These are phyloP conservation scores for Caenorhabditis sulstoni DNA, from an alignment of 2,888 invertebrate species.

Conservation along the genomic window DNA sequence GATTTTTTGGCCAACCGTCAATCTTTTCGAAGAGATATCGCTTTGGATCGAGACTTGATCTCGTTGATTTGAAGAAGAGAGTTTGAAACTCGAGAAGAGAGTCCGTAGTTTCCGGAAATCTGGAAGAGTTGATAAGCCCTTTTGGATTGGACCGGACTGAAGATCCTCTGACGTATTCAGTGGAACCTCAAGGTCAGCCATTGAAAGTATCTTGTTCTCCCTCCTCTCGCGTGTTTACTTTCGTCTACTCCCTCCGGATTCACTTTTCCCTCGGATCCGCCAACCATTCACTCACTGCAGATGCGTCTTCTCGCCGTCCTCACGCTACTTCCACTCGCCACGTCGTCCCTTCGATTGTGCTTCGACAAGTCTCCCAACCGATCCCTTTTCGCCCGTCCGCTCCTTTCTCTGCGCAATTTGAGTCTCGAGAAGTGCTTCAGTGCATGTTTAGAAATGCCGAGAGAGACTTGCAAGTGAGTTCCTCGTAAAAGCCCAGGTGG, in stretches of 20 bases:
- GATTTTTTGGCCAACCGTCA: too few species aligned
- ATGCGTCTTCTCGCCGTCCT: slow-evolving; percentile 28
- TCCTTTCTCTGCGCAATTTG: slow-evolving; percentile 38
- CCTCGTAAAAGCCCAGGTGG: not conserved
- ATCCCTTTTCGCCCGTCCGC: slow-evolving; percentile 48
- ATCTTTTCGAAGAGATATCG: too few species aligned
- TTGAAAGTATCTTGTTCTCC: slow-evolving; percentile 26
- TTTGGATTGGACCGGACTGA: not conserved
- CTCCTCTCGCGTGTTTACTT: not conserved
- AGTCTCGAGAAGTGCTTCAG: slow-evolving; percentile 51
- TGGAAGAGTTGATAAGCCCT: not conserved
- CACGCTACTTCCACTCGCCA: slow-evolving; percentile 7
- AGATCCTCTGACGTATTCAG: slow-evolving; percentile 7
- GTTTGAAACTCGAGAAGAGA: too few species aligned
- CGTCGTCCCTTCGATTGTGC: slow-evolving; percentile 41
- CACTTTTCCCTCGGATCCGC: not conserved
- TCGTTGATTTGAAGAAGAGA: too few species aligned
- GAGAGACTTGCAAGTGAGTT: slow-evolving; percentile 59
- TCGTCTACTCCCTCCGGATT: too few species aligned
- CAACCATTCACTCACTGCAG: slow-evolving; percentile 1
- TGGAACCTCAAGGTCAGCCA: slow-evolving; percentile 35
- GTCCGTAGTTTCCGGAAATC: not conserved
- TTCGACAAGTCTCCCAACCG: slow-evolving; percentile 42
- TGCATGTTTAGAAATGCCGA: slow-evolving; percentile 58
- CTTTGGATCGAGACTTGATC: too few species aligned